Evolutionary conservation across 2,113 vertebrate species (phyloP).

Genomic region (Neotoma lepida): DNA sequence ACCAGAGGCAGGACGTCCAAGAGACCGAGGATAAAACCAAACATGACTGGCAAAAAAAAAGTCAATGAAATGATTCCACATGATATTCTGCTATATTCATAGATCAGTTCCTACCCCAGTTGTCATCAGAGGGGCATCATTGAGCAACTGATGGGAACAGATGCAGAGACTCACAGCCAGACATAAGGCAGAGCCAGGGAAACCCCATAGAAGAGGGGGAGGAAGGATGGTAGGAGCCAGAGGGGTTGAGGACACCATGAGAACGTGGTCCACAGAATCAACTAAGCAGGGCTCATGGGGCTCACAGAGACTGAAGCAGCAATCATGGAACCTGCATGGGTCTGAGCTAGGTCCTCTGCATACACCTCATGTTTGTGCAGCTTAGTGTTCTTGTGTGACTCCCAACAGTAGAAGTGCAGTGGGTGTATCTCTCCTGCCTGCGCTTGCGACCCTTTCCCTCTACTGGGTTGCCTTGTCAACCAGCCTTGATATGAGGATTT

Average conservation of each 20-base stretch:
- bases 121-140: neutral
- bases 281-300: neutral
- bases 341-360: neutral
- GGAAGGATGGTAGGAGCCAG: neutral
- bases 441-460: neutral
- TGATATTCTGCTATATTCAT: neutral
- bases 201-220: neutral
- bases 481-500: neutral
- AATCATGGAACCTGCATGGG: neutral
- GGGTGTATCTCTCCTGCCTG: neutral
- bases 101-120: neutral
- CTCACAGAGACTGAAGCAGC: neutral
- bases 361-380: neutral
- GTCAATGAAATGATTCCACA: neutral
- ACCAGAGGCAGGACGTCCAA: neutral
- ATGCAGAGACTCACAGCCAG: neutral
- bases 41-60: neutral
- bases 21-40: neutral
- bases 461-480: neutral
- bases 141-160: neutral
- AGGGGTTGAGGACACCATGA: neutral
- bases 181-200: neutral
- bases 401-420: neutral
- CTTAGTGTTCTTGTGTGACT: neutral
- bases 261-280: neutral